Percentiles rank a stretch among this genome's conserved stretches.
Evolutionary conservation across 2,888 invertebrate genomes (phyloP).

Genomic region (Danaus chrysippus): DNA sequence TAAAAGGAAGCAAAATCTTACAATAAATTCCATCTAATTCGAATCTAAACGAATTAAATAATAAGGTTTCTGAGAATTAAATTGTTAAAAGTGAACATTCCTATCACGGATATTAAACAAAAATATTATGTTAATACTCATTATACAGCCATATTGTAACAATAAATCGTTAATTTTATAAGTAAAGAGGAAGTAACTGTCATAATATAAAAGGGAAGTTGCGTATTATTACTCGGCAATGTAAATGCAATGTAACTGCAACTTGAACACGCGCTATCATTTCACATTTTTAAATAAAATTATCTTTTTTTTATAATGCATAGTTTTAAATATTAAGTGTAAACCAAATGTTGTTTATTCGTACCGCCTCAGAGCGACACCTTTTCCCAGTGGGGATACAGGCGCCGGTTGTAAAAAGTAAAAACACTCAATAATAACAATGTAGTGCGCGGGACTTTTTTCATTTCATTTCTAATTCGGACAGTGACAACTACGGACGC

Average conservation of each 20-base stretch:
- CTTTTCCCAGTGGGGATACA: slow-evolving; percentile 71
- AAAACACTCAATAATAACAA: slow-evolving; percentile 71
- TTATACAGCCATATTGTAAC: not conserved
- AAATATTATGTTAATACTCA: no score
- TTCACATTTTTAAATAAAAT: slow-evolving; percentile 46
- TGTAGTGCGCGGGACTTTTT: slow-evolving; percentile 58
- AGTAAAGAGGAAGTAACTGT: not conserved
- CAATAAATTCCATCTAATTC: no score
- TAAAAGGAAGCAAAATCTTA: no score
- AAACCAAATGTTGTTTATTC: slow-evolving; percentile 50
- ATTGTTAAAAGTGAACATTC: no score
- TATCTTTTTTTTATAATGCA: not conserved
- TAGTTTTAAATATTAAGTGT: slow-evolving; percentile 2
- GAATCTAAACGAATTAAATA: no score
- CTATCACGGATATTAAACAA: no score
- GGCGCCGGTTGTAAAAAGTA: slow-evolving; percentile 72
- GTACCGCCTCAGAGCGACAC: slow-evolving; percentile 37
- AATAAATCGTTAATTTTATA: not conserved
- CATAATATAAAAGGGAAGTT: not conserved
- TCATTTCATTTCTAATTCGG: slow-evolving; percentile 68
- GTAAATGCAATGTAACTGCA: slow-evolving; percentile 36
- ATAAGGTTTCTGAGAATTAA: no score
- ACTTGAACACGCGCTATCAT: slow-evolving; percentile 55
- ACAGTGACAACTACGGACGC: slow-evolving; percentile 52
- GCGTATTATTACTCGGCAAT: slow-evolving; percentile 5